Base-by-base conservation (phyloP, 2,797 vertebrate species). In the Phataginus tricuspis region DNA sequence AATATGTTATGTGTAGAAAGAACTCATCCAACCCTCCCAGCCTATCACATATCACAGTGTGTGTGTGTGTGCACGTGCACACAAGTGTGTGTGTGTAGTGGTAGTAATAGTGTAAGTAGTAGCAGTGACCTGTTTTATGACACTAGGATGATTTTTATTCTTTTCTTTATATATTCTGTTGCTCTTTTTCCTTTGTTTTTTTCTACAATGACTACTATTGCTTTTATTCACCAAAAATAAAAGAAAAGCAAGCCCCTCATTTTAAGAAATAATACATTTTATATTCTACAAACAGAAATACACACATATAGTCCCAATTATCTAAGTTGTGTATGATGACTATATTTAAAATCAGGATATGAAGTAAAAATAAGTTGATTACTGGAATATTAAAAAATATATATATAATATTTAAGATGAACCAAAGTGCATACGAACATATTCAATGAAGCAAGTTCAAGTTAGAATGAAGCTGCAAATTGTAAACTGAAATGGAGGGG, bases 211-310 rank as follows among this genome's bases (percentile, higher is more conserved):
- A 88, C 49, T 2, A 87, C 88, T 55, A 77, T n/a, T 66, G 31
- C 64, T 95, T 94, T 77, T 71, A 85, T 61, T 72, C 88, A 18
- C 2, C 85, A 71, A 61, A 91, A 66, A 64, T 72, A 72, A 31
- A 53, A 63, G 45, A 16, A 72, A 61, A 34, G 68, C 39, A 94
- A 90, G 39, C 2, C 71, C 4, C 7, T 7, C 59, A 86, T 89
- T 78, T 89, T 57, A 72, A 90, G 29, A 82, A 39, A 45, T 25
- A 91, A 63, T 42, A 86, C 19, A 53, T 80, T 86, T 94, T 37
- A 68, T 9, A 72, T 0, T 78, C 21, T 71, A 71, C 11, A 90
- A 84, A 68, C 4, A 88, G 13, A 90, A 96, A 64, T 86, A 82
- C 7, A 39, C 51, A 77, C 4, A 5, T 16, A 23, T 0, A 91